Conservation (phyloP, 2,888 invertebrate species). For the Agrotis ipsilon region DNA sequence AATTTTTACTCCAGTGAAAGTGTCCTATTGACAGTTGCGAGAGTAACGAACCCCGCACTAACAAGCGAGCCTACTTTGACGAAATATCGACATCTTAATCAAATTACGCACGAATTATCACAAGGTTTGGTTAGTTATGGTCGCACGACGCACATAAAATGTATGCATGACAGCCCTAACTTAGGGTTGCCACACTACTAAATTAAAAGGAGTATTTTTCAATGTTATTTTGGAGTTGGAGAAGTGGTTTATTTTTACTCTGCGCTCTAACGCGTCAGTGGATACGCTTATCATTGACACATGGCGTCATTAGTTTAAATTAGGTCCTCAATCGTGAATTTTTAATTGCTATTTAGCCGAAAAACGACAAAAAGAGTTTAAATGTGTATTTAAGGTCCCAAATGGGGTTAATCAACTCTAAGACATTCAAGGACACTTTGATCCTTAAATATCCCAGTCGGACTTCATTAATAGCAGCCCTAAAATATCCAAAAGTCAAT, state of each 20-base stretch:
- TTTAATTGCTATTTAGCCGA: constrained; percentile 19
- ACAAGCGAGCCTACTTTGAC: constrained; percentile 32
- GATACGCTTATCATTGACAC: constrained; percentile 7
- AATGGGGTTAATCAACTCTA: constrained; percentile 14
- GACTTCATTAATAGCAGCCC: constrained; percentile 69
- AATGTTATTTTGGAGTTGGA: constrained; percentile 18
- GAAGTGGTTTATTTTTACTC: constrained; percentile 1
- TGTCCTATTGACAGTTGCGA: constrained; percentile 52
- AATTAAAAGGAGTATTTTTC: background rate
- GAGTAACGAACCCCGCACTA: constrained; percentile 22
- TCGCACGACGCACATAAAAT: constrained; percentile 58
- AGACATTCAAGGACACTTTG: constrained; percentile 26
- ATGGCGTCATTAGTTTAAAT: constrained; percentile 23
- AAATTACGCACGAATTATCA: constrained; percentile 63
- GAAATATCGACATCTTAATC: constrained; percentile 53
- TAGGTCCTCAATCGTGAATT: background rate
- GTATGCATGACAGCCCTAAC: constrained; percentile 48
- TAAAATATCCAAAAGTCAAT: constrained; percentile 71
- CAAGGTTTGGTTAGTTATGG: constrained; percentile 60
- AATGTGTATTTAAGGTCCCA: background rate
- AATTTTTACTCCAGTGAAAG: constrained; percentile 57
- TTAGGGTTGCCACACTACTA: constrained; percentile 34
- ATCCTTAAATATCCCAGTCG: constrained; percentile 36
- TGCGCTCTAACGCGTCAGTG: background rate
- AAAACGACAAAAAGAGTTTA: background rate